Evolutionary conservation across 2,113 vertebrate genomes (phyloP).

Genomic region (Sardina pilchardus): DNA sequence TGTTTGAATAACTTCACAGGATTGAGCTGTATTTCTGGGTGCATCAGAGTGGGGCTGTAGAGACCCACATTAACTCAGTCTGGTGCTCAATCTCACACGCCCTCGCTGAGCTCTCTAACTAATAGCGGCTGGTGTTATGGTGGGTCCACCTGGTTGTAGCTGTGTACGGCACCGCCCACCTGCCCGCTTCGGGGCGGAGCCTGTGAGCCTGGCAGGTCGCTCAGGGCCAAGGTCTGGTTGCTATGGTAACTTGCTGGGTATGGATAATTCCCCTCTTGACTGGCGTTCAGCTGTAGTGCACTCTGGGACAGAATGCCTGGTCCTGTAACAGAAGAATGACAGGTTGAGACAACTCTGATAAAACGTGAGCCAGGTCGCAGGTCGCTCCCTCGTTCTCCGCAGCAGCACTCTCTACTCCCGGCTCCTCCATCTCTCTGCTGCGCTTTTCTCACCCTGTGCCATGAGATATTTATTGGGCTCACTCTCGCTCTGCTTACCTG

Average conservation of each 20-base stretch:
- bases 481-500: conserved; percentile 38
- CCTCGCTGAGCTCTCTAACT: conserved; percentile 11
- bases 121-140: conserved; percentile 2
- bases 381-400: background rate
- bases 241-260: conserved; percentile 96
- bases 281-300: conserved; percentile 92
- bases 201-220: conserved; percentile 77
- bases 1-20: background rate
- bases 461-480: conserved; percentile 36
- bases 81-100: conserved; percentile 6
- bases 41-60: background rate
- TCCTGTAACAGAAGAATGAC: conserved; percentile 70
- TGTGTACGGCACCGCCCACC: conserved; percentile 85
- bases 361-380: background rate
- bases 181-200: conserved; percentile 78
- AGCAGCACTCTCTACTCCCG: background rate
- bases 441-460: background rate
- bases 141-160: conserved; percentile 87
- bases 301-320: conserved; percentile 96
- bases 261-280: conserved; percentile 89
- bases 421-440: conserved; percentile 27
- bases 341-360: background rate
- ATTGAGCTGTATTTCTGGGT: background rate
- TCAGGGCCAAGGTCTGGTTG: conserved; percentile 92
- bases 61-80: background rate